A percentile compares a stretch with the other conserved stretches of the same genome.
phyloP scores from a whole-genome alignment of 2,888 invertebrate genomes.

The Drosophila tripunctata region DNA sequence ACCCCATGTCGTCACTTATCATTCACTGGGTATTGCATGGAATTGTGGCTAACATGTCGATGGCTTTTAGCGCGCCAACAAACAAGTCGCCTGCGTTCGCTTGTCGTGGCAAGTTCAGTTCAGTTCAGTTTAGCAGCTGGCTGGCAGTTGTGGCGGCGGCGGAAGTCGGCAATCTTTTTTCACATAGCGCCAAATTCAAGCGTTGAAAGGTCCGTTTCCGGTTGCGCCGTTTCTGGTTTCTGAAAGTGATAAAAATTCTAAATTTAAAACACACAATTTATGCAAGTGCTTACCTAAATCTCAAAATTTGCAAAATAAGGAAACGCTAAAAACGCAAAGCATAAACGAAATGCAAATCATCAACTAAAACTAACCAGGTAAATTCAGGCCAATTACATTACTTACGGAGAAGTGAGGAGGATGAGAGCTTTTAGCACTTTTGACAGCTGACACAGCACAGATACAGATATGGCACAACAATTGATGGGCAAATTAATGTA shows the following conservation, averaged over 20 bases:
- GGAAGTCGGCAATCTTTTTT: constrained; percentile 43
- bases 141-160: constrained; percentile 42
- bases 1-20: background rate
- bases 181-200: constrained; percentile 49
- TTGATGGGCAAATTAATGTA: constrained; percentile 43
- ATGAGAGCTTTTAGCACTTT: constrained; percentile 3
- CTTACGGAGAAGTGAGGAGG: too few relatives aligned
- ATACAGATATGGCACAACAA: constrained; percentile 23
- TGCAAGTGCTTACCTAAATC: constrained; percentile 14
- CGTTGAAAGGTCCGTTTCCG: constrained; percentile 70
- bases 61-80: constrained; percentile 70
- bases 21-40: constrained; percentile 24
- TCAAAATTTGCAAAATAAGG: constrained; percentile 29
- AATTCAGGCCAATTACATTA: constrained; percentile 48
- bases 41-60: constrained; percentile 38
- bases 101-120: constrained; percentile 57
- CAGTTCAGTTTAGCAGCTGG: constrained; percentile 53
- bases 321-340: constrained; percentile 44
- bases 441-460: constrained; percentile 44
- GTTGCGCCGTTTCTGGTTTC: constrained; percentile 28
- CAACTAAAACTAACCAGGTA: constrained; percentile 55
- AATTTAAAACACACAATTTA: constrained; percentile 27
- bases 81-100: constrained; percentile 75
- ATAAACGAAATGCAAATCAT: constrained; percentile 40
- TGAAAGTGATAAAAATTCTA: constrained; percentile 35